A percentile compares a stretch with the other conserved stretches of the same genome.
These are phyloP conservation scores for Tenthredo scrophulariae DNA, from an alignment of 2,888 invertebrate genomes.

Conservation along the genomic window DNA sequence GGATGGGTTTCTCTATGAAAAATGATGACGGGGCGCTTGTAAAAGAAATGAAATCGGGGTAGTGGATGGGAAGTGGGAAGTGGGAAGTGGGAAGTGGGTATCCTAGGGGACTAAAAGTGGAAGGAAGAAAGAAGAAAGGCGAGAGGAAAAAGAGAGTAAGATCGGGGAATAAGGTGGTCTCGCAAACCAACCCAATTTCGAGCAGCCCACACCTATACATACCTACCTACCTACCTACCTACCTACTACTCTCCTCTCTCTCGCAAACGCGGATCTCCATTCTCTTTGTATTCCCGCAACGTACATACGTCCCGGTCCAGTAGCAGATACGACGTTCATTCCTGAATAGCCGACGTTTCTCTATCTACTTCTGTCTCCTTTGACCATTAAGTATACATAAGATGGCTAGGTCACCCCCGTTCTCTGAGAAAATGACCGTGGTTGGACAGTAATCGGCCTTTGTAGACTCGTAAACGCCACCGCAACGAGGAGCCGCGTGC, in stretches of 20 bases:
- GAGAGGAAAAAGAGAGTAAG: conserved; percentile 46
- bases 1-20: conserved; percentile 70
- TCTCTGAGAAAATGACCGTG: conserved; percentile 55
- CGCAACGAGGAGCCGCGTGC: conserved; percentile 67
- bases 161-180: conserved; percentile 37
- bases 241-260: background rate
- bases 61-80: conserved; percentile 61
- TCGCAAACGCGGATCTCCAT: conserved; percentile 19
- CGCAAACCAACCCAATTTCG: conserved; percentile 46
- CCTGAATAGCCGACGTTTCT: background rate
- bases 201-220: conserved; percentile 1
- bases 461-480: conserved; percentile 72
- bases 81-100: conserved; percentile 56
- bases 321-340: background rate
- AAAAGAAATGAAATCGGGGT: conserved; percentile 76
- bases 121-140: conserved; percentile 56
- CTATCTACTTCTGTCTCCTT: conserved; percentile 33
- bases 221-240: background rate
- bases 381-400: conserved; percentile 53
- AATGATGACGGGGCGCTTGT: conserved; percentile 76
- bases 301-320: conserved; percentile 20
- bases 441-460: conserved; percentile 71
- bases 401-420: conserved; percentile 54
- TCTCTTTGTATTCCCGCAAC: conserved; percentile 32
- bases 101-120: conserved; percentile 58